Evolutionary conservation across 1,140 invertebrate species (phyloP), one percentile per base, ranked within the genome.

Genomic region (Globodera rostochiensis): DNA sequence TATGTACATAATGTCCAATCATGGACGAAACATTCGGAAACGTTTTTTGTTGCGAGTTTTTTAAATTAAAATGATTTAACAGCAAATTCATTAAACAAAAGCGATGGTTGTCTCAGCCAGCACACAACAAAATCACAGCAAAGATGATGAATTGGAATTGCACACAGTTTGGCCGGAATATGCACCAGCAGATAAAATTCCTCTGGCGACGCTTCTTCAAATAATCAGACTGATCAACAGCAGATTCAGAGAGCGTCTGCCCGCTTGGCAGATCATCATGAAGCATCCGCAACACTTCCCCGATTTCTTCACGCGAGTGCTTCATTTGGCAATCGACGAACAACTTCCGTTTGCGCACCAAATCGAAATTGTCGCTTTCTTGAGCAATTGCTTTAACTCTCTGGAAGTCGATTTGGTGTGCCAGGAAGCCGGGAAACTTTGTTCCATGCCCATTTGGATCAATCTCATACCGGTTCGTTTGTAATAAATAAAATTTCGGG

Each of bases 181-280:
- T 76, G 36, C 74, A 19, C 74, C 50, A 0, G 49, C 57, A 45
- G 57, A 76, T n/a, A 36, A 49, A 76, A 19, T 46, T 93, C 95
- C 1, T 92, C 93, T 83, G 93, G 93, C 4, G 95, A 98, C 90
- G 93, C 97, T 82, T 93, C 99, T 93, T 97, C 96, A 45, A 0
- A 96, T 99, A 83, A 94, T 97, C 53, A 93, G 95, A 0, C 97
- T 99, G 94, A 93, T 98, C 13, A 99, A 99, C 92, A 97, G 99
- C 88, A 99, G 99, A 90, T 97, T 98, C 88, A 91, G 96, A 19
- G 97, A 99, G 91, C 91, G 96, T 84, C 95, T 98, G 15, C 94
- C 94, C 82, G 95, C 96, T n/a, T 99, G 97, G 97, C 93, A 94
- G 89, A 94, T 95, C 85, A 90, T 99, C 87, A 93, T 94, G 81